Evolutionary conservation across 2,113 vertebrate genomes (phyloP), one percentile per base, ranked within the genome.

Genomic region (Xyrauchen texanus): DNA sequence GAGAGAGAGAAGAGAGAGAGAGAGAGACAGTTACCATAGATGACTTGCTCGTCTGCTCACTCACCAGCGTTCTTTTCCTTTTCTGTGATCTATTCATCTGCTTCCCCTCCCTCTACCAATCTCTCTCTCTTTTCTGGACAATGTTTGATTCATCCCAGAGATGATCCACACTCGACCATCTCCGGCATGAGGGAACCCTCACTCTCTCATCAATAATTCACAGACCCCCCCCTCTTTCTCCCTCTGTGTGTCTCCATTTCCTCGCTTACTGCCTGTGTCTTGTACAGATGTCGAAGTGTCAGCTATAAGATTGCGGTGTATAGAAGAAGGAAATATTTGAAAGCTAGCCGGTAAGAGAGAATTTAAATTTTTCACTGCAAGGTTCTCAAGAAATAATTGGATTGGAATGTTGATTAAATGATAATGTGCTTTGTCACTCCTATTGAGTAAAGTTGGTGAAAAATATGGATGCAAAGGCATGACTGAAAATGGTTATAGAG

Each of bases 261-360:
- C 61, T 69, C 65, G 34, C 16, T 47, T 46, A 21, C n/a, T 72
- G 42, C 47, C 13, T 42, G 52, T 70, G 60, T 64, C 67, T 69
- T 63, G 51, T 45, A 53, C 47, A 64, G 47, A 44, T 62, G 46
- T n/a, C 45, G 46, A 12, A 76, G 70, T 34, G 13, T 64, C 8
- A 45, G 60, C 10, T 60, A 68, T 60, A 53, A 77, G 64, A 82
- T 42, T 61, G 15, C 0, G 7, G 15, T 47, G 8, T 70, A 15
- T 34, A 6, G 70, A 64, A 46, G 57, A 46, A 4, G 46, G 42
- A 47, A 16, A 49, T 45, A 42, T 51, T 47, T 58, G 21, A 63
- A 81, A 62, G 63, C 64, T 13, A 60, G 61, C 55, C 77, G 78
- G 81, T 78, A 78, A 65, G 68, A 80, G 45, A 66, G 11, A 74